These are phyloP conservation scores for Quadriops clusia DNA, from an alignment of 2,888 invertebrate genomes.

Conservation along the genomic window DNA sequence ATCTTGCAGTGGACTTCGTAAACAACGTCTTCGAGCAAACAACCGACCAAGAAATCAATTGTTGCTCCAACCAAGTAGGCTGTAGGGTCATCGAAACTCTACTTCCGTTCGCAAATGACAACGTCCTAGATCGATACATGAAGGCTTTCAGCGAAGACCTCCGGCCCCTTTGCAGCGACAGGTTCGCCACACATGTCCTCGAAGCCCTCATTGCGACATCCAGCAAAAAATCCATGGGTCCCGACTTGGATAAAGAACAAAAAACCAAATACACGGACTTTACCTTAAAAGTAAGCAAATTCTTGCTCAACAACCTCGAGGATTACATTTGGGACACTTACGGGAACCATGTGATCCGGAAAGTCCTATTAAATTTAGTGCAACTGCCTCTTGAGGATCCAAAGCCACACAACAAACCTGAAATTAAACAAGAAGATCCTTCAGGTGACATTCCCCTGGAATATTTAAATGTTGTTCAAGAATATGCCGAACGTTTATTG, in stretches of 20 bases:
- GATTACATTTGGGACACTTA: conserved; percentile 70
- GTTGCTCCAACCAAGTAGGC: conserved; percentile 69
- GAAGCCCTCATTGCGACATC: conserved; percentile 53
- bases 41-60: conserved; percentile 55
- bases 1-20: conserved; percentile 49
- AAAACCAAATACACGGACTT: conserved; percentile 49
- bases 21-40: conserved; percentile 67
- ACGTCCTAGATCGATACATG: conserved; percentile 51
- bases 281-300: conserved; percentile 59
- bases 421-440: conserved; percentile 4
- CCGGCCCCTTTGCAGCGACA: conserved; percentile 59
- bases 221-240: conserved; percentile 40
- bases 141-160: conserved; percentile 51
- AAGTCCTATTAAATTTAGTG: conserved; percentile 56
- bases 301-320: conserved; percentile 71
- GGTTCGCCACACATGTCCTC: conserved; percentile 68
- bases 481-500: conserved; percentile 50
- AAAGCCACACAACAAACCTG: conserved; percentile 12
- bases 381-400: conserved; percentile 44
- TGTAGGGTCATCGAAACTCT: conserved; percentile 67
- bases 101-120: conserved; percentile 52
- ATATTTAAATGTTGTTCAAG: conserved; percentile 49
- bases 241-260: conserved; percentile 16
- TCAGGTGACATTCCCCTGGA: conserved; percentile 39
- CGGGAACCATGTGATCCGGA: conserved; percentile 65